Conservation (phyloP, 2,888 invertebrate species). For the Torymus auratus region DNA sequence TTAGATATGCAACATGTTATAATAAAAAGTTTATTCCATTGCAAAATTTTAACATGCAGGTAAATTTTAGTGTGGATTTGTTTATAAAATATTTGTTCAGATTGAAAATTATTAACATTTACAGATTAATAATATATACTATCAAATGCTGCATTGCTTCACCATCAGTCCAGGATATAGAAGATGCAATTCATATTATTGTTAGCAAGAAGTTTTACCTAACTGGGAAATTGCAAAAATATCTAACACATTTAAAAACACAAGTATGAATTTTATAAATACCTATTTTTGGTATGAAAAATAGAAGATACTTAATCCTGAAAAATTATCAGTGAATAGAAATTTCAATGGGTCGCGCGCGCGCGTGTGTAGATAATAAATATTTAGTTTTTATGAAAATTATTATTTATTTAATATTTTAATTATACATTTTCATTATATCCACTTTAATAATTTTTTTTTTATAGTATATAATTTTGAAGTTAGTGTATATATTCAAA, state of each 20-base stretch:
- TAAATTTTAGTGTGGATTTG: slow-evolving; percentile 47
- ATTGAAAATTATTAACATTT: slow-evolving; percentile 55
- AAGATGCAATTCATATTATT: slow-evolving; percentile 66
- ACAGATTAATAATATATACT: slow-evolving; percentile 65
- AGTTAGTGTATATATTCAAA: too few relatives aligned
- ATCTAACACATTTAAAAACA: slow-evolving; percentile 63
- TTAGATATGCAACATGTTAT: slow-evolving; percentile 65
- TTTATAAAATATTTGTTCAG: slow-evolving; percentile 2
- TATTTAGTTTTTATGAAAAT: too few relatives aligned
- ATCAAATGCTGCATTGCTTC: slow-evolving; percentile 66
- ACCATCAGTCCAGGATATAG: slow-evolving; percentile 66
- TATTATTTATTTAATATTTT: too few relatives aligned
- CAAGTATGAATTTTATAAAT: slow-evolving; percentile 59
- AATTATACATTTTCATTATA: too few relatives aligned
- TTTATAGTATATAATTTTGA: too few relatives aligned
- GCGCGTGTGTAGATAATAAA: too few relatives aligned
- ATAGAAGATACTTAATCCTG: not conserved
- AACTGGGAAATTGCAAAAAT: slow-evolving; percentile 61
- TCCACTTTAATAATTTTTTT: too few relatives aligned
- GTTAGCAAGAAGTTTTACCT: slow-evolving; percentile 60
- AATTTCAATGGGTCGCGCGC: too few relatives aligned
- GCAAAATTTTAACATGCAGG: slow-evolving; percentile 72
- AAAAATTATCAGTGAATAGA: not conserved
- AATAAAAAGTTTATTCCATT: slow-evolving; percentile 68
- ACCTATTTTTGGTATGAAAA: too few relatives aligned